phyloP scores from a whole-genome alignment of 2,113 vertebrate genomes.

The Onychostoma macrolepis region DNA sequence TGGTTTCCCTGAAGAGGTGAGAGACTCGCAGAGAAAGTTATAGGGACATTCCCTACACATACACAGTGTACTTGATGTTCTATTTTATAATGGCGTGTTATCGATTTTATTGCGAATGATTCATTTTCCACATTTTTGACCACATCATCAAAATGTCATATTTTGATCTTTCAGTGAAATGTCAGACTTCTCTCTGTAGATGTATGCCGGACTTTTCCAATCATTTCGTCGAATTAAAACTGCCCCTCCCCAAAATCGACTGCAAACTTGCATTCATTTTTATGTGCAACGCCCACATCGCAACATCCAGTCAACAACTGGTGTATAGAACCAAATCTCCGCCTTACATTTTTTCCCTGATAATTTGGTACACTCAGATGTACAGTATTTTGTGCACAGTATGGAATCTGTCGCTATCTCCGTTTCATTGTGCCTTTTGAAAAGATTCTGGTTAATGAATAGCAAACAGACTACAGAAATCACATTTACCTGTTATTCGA shows the following conservation, averaged over 20 bases:
- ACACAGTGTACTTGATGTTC: conserved; percentile 4
- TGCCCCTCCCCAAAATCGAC: not conserved
- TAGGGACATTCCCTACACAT: conserved; percentile 35
- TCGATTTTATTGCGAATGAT: not conserved
- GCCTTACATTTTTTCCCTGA: not conserved
- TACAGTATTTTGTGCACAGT: not conserved
- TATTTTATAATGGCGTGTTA: not conserved
- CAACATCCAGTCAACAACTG: not conserved
- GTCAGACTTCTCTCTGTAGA: not conserved
- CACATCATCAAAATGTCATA: not conserved
- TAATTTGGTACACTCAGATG: not conserved
- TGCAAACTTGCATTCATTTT: not conserved
- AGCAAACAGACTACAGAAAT: not conserved
- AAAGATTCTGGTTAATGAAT: not conserved
- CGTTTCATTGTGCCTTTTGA: not conserved
- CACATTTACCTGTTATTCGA: not conserved
- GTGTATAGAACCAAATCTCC: not conserved
- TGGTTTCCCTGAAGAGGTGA: conserved; percentile 39
- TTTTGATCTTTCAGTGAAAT: not conserved
- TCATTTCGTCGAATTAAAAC: not conserved
- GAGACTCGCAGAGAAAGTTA: conserved; percentile 23
- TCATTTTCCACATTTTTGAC: not conserved
- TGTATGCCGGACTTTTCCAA: not conserved
- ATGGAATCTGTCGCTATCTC: not conserved
- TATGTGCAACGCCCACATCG: not conserved